Evolutionary conservation across 2,113 vertebrate species (phyloP), one percentile per base, ranked within the genome.

Genomic region (Solea senegalensis): DNA sequence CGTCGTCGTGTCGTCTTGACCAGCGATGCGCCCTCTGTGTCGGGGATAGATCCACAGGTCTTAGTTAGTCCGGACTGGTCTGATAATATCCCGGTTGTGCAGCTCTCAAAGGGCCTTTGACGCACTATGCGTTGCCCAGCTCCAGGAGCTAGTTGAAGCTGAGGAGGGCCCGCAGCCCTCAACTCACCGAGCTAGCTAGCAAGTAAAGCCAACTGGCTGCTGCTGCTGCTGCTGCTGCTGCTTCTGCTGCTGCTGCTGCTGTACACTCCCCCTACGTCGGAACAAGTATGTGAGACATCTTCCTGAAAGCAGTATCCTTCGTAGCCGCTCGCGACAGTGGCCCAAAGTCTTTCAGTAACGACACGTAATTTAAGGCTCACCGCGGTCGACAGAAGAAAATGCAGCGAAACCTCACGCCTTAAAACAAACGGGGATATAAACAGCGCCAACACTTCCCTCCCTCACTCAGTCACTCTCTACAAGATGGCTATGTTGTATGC

Each of bases 181-280:
- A 81, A 80, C 89, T 92, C 85, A 76, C 87, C 68, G 70, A 85
- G 86, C 89, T 79, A 85, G 86, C 89, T 79, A 89, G 86, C 88
- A 69, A 81, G 84, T 85, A 72, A 80, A 84, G 73, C 76, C 85
- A 77, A 86, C 78, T 85, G 82, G 70, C 80, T 81, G 85, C 75
- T 9, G 45, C 45, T 45, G 44, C 8, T 12, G 44, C 44, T 45
- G 2, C 44, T 48, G 45, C 45, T 10, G 45, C 45, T 48, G 45
- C 3, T 59, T n/a, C n/a, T n/a, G n/a, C n/a, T n/a, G n/a, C 45
- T 13, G 9, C 45, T 10, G 45, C 45, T 48, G 45, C 3, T 59
- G 83, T 69, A 86, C 90, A 92, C 89, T 90, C 90, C 89, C 90
- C 90, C 92, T 95, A 95, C 94, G 95, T 94, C 89, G 92, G 94